A percentile compares a stretch with the other conserved stretches of the same genome.
Conservation (phyloP, 2,888 invertebrate species). For the Prionchulus punctatus region DNA sequence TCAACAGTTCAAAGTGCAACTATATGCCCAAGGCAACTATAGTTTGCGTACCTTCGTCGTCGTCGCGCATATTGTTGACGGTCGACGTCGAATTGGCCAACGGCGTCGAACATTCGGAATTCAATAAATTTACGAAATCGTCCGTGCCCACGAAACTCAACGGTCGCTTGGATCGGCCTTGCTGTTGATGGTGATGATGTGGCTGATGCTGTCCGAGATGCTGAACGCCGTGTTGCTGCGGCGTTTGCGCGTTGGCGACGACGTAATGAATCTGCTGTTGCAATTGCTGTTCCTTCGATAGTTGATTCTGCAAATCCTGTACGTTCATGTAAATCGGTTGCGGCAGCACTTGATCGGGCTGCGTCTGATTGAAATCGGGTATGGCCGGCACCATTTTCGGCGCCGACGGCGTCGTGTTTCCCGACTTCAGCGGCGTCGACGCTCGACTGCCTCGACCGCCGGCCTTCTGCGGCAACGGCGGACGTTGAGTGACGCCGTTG, state of each 20-base stretch:
- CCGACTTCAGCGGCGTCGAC: no score
- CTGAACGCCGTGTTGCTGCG: not conserved
- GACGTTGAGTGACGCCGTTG: not conserved
- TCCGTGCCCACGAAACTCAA: conserved; percentile 8
- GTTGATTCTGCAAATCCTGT: conserved; percentile 1
- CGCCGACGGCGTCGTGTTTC: not conserved
- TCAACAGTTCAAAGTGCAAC: no score
- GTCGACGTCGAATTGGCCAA: not conserved
- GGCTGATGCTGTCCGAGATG: not conserved
- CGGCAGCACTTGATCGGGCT: conserved; percentile 11
- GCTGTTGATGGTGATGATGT: not conserved
- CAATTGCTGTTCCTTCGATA: not conserved
- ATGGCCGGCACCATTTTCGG: not conserved
- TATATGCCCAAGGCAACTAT: not conserved
- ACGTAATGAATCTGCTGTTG: not conserved
- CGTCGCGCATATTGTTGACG: not conserved
- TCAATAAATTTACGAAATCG: not conserved
- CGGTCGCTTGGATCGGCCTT: not conserved
- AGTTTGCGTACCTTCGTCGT: not conserved
- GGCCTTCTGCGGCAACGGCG: not conserved
- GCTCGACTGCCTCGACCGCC: not conserved
- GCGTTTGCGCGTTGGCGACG: not conserved
- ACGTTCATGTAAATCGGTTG: conserved; percentile 9
- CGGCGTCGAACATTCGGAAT: no score
- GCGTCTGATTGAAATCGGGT: conserved; percentile 7